Base-by-base conservation (phyloP, 64 coral and sea anemone genomes). In the Actinia equina region DNA sequence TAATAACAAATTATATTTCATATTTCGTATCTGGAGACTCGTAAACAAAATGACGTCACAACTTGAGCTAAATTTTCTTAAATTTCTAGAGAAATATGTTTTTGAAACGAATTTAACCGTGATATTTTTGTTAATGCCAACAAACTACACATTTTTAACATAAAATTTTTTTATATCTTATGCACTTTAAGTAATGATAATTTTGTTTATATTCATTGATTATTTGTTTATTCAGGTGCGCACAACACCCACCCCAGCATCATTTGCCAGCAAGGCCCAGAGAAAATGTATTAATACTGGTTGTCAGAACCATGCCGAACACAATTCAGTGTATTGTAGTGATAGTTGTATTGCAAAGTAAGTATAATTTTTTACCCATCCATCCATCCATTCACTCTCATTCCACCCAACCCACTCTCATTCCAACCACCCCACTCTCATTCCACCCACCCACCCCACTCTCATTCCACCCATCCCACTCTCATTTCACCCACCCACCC, bases 171-270 rank as follows among this genome's bases (percentile, higher is more conserved):
- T n/a, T n/a, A n/a, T n/a, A n/a, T n/a, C n/a, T n/a, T n/a, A n/a
- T n/a, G n/a, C n/a, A n/a, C n/a, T n/a, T n/a, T n/a, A n/a, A n/a
- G n/a, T n/a, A 49, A 49, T 49, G 3, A 49, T 49, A 15, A 60
- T 12, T 60, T 60, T n/a, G 0, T 65, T 65, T 65, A n/a, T n/a
- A n/a, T n/a, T n/a, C n/a, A n/a, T 22, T 65, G 22, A 65, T n/a
- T 65, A 57, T 57, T 57, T 57, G 2, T 65, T 65, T 5, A 13
- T 71, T 13, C 54, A 98, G 92, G 95, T 98, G 58, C 93, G 95
- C 17, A 98, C 95, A 79, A 98, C 95, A 59, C 95, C 95, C 27
- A 98, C 95, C 12, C 95, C 95, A 58, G 95, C 93, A 44, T 94
- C 89, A 6, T 92, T 94, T 63, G 37, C 54, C 90, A 80, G 43